A percentile compares a stretch with the other conserved stretches of the same genome.
Evolutionary conservation across 2,888 invertebrate genomes (phyloP).

Genomic region (Torymus aiolomorphi): DNA sequence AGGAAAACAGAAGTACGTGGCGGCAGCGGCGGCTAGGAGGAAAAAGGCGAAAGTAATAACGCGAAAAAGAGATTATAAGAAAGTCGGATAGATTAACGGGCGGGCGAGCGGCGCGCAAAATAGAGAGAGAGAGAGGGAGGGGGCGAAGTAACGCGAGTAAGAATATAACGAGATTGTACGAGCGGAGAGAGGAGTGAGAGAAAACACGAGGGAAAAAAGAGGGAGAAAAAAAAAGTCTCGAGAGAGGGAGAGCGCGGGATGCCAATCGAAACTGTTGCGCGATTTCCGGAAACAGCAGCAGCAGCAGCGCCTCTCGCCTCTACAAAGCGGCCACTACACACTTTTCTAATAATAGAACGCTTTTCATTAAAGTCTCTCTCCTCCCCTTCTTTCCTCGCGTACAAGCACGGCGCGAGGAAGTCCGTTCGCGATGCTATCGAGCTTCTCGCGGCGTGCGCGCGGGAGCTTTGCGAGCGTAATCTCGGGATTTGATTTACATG

Average conservation of each 20-base stretch:
- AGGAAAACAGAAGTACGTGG: neutral
- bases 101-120: constrained; percentile 4
- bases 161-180: constrained; percentile 46
- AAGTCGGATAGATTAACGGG: constrained; percentile 42
- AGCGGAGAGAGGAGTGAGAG: constrained; percentile 19
- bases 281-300: constrained; percentile 45
- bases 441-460: neutral
- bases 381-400: neutral
- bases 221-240: constrained; percentile 8
- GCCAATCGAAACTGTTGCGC: constrained; percentile 52
- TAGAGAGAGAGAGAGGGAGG: constrained; percentile 14
- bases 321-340: constrained; percentile 28
- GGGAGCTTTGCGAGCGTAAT: constrained; percentile 21
- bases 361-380: constrained; percentile 48
- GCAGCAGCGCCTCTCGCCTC: neutral
- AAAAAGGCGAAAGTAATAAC: constrained; percentile 37
- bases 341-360: constrained; percentile 48
- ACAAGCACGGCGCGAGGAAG: neutral
- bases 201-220: constrained; percentile 11
- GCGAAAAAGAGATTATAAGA: constrained; percentile 44
- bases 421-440: constrained; percentile 36
- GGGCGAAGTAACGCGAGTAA: constrained; percentile 34
- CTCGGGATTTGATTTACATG: constrained; percentile 55
- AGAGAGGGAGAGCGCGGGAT: neutral
- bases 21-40: neutral